phyloP scores from a whole-genome alignment of 2,888 invertebrate genomes.

The Bombylius major region DNA sequence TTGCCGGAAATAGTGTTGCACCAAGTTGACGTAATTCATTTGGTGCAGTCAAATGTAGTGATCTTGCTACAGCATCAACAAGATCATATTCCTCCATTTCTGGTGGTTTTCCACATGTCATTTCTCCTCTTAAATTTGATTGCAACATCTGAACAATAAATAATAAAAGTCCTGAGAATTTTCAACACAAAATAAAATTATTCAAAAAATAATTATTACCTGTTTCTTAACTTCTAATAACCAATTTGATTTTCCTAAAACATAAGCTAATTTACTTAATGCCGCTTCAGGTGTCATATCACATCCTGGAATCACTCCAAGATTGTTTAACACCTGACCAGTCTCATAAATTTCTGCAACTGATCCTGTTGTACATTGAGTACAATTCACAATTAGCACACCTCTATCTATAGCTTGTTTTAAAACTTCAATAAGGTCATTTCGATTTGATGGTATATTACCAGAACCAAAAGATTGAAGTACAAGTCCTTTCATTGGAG shows the following conservation, averaged over 20 bases:
- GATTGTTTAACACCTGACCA: constrained; percentile 47
- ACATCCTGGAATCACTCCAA: constrained; percentile 30
- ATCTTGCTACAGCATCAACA: constrained; percentile 46
- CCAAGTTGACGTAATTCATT: constrained; percentile 43
- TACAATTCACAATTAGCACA: constrained; percentile 80
- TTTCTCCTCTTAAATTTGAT: constrained; percentile 66
- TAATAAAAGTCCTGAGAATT: background rate
- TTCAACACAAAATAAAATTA: background rate
- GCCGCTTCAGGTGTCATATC: constrained; percentile 80
- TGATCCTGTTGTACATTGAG: constrained; percentile 75
- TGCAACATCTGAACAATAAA: constrained; percentile 52
- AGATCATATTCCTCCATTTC: constrained; percentile 40
- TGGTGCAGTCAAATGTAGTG: constrained; percentile 42
- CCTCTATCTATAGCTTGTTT: constrained; percentile 58
- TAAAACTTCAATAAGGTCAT: constrained; percentile 65
- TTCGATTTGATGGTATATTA: constrained; percentile 74
- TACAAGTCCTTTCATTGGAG: constrained; percentile 71
- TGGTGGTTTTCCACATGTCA: constrained; percentile 41
- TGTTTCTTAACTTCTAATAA: constrained; percentile 49
- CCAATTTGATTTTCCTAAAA: constrained; percentile 66
- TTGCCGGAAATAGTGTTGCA: constrained; percentile 53
- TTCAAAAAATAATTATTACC: constrained; percentile 29
- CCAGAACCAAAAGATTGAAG: constrained; percentile 89
- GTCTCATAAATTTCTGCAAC: constrained; percentile 75
- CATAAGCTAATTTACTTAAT: constrained; percentile 78